These are phyloP conservation scores for Paradoxurus hermaphroditus DNA, from an alignment of 2,113 vertebrate species.

Conservation along the genomic window DNA sequence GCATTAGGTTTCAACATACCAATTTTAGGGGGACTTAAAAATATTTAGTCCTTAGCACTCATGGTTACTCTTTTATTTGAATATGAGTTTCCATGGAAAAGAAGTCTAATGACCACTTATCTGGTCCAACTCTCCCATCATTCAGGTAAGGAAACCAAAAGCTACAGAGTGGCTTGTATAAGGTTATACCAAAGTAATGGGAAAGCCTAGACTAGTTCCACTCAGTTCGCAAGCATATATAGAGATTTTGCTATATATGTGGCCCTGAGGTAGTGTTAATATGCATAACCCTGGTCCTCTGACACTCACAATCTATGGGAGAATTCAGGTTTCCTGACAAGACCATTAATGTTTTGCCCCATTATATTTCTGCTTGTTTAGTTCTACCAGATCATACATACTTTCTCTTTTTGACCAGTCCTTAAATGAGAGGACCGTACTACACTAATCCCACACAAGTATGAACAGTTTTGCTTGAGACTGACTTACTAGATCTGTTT, in stretches of 20 bases:
- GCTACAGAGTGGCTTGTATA: background rate
- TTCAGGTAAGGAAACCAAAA: background rate
- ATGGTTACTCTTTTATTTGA: background rate
- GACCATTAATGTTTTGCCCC: background rate
- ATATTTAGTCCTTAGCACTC: background rate
- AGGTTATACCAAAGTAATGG: background rate
- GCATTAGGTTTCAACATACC: background rate
- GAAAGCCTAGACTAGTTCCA: background rate
- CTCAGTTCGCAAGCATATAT: background rate
- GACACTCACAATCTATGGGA: background rate
- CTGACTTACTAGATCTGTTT: background rate
- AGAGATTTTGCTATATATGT: background rate
- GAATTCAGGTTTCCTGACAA: background rate
- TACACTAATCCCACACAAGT: background rate
- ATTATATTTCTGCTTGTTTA: background rate
- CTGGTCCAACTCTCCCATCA: background rate
- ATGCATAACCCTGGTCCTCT: background rate
- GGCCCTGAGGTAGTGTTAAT: background rate
- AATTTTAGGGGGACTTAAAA: background rate
- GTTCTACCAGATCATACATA: background rate
- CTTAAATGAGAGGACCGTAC: background rate
- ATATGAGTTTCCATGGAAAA: background rate
- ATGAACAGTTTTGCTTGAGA: background rate
- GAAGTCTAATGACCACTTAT: background rate
- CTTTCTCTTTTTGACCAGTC: background rate